phyloP scores from a whole-genome alignment of 1,140 invertebrate genomes.

The Drosophila biarmipes region DNA sequence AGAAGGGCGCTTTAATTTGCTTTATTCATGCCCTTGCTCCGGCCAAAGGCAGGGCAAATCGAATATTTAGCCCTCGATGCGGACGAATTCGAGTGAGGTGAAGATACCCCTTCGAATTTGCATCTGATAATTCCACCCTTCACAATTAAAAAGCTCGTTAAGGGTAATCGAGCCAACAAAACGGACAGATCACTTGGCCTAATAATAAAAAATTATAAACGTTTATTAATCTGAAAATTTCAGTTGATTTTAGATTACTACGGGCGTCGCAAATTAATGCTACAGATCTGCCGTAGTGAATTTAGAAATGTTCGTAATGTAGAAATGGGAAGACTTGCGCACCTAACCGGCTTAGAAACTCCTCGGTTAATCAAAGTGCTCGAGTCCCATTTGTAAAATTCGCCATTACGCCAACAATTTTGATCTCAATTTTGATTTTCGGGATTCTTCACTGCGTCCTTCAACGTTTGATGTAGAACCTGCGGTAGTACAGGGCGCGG shows the following conservation, averaged over 20 bases:
- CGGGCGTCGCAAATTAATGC: not conserved
- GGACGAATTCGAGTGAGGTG: conserved; percentile 1
- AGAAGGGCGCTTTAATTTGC: not conserved
- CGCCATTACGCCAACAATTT: not conserved
- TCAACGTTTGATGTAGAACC: not conserved
- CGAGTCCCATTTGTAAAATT: not conserved
- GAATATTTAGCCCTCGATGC: conserved; percentile 2
- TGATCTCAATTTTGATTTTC: not conserved
- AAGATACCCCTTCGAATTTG: not conserved
- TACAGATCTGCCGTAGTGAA: not conserved
- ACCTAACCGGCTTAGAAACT: not conserved
- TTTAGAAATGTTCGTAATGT: not conserved
- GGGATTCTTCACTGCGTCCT: too few species aligned
- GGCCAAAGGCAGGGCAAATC: not conserved
- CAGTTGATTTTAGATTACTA: not conserved
- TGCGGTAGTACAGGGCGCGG: conserved; percentile 1
- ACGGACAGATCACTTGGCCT: not conserved
- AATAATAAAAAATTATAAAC: not conserved
- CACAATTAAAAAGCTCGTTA: not conserved
- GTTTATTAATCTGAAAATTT: not conserved
- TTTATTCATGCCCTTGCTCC: too few species aligned
- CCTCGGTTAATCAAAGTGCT: not conserved
- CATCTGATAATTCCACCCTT: not conserved
- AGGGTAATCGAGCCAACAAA: not conserved
- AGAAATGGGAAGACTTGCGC: not conserved